phyloP scores from a whole-genome alignment of 2,113 vertebrate genomes.

The Myiozetetes cayanensis region DNA sequence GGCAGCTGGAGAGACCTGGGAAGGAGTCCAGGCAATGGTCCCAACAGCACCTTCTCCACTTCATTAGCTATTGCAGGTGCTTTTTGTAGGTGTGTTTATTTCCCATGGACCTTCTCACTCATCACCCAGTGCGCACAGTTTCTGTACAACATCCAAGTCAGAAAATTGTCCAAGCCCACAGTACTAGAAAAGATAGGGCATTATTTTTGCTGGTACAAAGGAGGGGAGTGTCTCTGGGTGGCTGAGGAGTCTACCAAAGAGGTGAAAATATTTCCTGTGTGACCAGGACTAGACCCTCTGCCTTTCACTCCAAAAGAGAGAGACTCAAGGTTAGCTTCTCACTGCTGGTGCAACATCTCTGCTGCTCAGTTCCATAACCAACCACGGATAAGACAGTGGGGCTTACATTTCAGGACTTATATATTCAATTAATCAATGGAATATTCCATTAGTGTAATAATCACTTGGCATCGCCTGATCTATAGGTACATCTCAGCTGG shows the following conservation, averaged over 20 bases:
- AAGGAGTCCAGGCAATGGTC: background rate
- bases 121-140: background rate
- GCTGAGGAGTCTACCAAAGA: background rate
- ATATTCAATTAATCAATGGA: constrained; percentile 84
- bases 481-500: constrained; percentile 82
- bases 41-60: background rate
- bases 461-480: constrained; percentile 76
- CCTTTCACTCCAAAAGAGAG: background rate
- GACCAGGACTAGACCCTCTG: background rate
- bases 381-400: constrained; percentile 4
- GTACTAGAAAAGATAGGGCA: background rate
- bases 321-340: background rate
- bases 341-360: accelerated
- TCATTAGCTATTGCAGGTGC: background rate
- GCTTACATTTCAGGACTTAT: constrained; percentile 70
- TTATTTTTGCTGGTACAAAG: background rate
- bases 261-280: background rate
- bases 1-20: background rate
- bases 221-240: background rate
- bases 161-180: background rate
- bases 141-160: background rate
- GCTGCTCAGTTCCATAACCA: background rate
- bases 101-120: background rate
- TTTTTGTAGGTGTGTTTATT: background rate
- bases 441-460: constrained; percentile 82